Evolutionary conservation across 2,113 vertebrate species (phyloP).

Genomic region (Crotalus viridis): DNA sequence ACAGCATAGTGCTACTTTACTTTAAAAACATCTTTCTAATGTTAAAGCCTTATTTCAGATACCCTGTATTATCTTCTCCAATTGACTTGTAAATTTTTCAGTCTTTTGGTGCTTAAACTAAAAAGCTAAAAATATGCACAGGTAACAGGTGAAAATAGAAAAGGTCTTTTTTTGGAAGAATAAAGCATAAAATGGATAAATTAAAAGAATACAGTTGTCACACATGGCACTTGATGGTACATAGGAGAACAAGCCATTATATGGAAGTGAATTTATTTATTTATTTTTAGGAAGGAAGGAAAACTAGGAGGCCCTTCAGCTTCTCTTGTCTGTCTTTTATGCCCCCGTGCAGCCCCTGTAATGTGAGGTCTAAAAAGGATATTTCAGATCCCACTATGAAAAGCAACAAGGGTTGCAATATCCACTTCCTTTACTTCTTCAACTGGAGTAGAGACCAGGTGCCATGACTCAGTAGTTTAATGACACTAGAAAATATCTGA

Average conservation of each 20-base stretch:
- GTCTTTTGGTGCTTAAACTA: not conserved
- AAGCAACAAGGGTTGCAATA: not conserved
- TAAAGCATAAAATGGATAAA: not conserved
- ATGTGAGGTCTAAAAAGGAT: too few species aligned
- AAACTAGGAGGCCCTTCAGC: too few species aligned
- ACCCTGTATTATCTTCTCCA: not conserved
- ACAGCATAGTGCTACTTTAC: too few species aligned
- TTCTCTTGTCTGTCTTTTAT: not conserved
- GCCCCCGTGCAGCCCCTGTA: not conserved
- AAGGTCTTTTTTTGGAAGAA: not conserved
- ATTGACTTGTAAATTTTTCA: not conserved
- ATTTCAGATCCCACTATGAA: not conserved
- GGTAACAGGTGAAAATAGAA: not conserved
- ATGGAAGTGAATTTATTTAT: not conserved
- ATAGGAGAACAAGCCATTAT: not conserved
- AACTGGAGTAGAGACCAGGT: too few species aligned
- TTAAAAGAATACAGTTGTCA: not conserved
- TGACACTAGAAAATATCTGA: too few species aligned
- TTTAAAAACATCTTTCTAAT: not conserved
- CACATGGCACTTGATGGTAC: not conserved
- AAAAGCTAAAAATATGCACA: not conserved
- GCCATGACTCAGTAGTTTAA: too few species aligned
- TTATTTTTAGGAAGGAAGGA: not conserved
- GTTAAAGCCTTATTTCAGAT: not conserved
- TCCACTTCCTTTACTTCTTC: not conserved